These are phyloP conservation scores for Bombus pascuorum DNA, from an alignment of 1,140 invertebrate genomes.

Conservation along the genomic window DNA sequence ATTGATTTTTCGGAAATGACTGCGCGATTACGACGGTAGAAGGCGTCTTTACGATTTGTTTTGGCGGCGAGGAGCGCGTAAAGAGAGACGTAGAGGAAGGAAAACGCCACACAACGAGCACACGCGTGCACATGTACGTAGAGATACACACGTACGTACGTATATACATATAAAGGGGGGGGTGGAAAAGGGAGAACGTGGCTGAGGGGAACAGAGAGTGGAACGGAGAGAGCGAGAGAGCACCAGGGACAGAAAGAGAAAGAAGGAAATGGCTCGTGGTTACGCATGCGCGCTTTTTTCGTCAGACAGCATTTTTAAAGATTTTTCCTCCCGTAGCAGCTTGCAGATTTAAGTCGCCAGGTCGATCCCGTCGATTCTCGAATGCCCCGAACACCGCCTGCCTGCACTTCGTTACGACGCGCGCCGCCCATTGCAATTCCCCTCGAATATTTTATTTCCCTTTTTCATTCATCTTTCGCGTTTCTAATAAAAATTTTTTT, in stretches of 20 bases:
- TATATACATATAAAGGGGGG: not conserved
- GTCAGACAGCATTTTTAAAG: constrained; percentile 77
- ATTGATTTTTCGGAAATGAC: constrained; percentile 66
- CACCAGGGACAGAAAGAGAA: constrained; percentile 22
- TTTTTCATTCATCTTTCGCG: not conserved
- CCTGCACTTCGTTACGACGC: constrained; percentile 51
- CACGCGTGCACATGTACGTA: not conserved
- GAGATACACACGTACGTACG: not conserved
- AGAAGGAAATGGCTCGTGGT: constrained; percentile 60
- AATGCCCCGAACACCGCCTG: constrained; percentile 57
- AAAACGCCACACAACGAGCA: not conserved
- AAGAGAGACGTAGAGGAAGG: constrained; percentile 55
- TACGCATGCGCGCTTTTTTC: constrained; percentile 74
- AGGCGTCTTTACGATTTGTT: constrained; percentile 76
- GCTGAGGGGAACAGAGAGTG: not conserved
- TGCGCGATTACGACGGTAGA: constrained; percentile 54
- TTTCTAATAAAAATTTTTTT: not conserved
- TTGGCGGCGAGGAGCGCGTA: constrained; percentile 70
- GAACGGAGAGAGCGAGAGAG: constrained; percentile 4
- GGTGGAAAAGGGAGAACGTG: not conserved
- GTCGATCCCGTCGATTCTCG: constrained; percentile 66
- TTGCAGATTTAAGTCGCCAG: constrained; percentile 68
- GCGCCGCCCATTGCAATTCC: constrained; percentile 35
- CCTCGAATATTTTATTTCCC: constrained; percentile 24
- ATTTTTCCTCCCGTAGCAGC: constrained; percentile 73